Conservation (phyloP, 2,797 vertebrate species). For the Esox lucius region DNA sequence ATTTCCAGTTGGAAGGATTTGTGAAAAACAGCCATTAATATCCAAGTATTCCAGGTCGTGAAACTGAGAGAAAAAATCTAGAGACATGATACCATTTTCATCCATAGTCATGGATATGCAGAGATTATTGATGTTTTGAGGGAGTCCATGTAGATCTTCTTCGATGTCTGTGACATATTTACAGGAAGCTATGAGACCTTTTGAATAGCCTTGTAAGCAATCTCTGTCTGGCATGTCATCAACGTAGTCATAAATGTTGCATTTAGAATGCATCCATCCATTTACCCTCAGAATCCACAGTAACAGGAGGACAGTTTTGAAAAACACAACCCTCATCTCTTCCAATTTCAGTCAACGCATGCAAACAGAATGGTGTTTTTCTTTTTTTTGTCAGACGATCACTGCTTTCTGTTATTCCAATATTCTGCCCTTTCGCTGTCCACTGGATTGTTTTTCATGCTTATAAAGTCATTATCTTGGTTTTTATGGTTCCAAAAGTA, state of each 20-base stretch:
- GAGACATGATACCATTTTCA: neutral
- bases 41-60: neutral
- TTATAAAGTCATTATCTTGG: neutral
- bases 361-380: too few relatives aligned
- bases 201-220: neutral
- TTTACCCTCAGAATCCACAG: too few relatives aligned
- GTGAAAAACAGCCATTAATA: neutral
- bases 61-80: constrained; percentile 10
- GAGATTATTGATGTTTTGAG: neutral
- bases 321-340: too few relatives aligned
- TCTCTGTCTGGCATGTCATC: fast-evolving
- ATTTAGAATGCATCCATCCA: neutral
- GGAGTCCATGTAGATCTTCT: constrained; percentile 2
- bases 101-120: neutral
- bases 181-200: neutral
- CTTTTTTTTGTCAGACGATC: too few relatives aligned
- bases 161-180: neutral
- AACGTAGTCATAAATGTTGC: too few relatives aligned
- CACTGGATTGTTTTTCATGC: neutral
- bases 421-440: too few relatives aligned
- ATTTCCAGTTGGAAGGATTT: neutral
- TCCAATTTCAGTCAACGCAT: too few relatives aligned
- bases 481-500: neutral
- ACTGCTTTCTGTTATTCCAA: too few relatives aligned
- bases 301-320: too few relatives aligned